Evolutionary conservation across 2,888 invertebrate genomes (phyloP).

Genomic region (Apomyelois bistriatella): DNA sequence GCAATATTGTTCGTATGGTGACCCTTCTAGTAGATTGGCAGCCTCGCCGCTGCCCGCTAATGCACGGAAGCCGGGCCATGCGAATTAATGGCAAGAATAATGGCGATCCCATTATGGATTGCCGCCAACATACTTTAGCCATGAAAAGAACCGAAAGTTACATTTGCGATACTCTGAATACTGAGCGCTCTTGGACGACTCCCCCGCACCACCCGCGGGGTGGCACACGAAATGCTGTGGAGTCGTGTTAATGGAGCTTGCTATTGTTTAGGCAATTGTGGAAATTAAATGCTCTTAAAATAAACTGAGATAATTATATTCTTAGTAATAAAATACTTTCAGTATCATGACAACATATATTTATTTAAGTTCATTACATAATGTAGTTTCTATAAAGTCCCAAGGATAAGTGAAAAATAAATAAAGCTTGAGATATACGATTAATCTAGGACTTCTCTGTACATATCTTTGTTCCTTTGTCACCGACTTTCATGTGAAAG

Average conservation of each 20-base stretch:
- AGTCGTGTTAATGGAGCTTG: slow-evolving; percentile 44
- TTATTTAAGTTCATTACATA: too few species aligned
- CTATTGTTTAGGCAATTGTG: slow-evolving; percentile 39
- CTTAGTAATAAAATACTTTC: slow-evolving; percentile 13
- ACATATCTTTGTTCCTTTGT: slow-evolving; percentile 53
- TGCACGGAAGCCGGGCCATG: slow-evolving; percentile 77
- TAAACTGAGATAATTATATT: slow-evolving; percentile 17
- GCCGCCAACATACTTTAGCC: slow-evolving; percentile 81
- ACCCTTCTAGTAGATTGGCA: slow-evolving; percentile 69
- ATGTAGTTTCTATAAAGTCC: too few species aligned
- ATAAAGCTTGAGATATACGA: background rate
- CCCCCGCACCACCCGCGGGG: slow-evolving; percentile 32
- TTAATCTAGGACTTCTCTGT: slow-evolving; percentile 35
- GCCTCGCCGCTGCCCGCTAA: slow-evolving; percentile 69
- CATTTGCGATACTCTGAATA: slow-evolving; percentile 81
- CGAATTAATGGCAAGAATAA: slow-evolving; percentile 81
- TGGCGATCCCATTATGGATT: slow-evolving; percentile 81
- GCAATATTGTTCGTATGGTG: slow-evolving; percentile 46
- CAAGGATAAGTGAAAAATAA: too few species aligned
- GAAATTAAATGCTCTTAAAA: slow-evolving; percentile 34
- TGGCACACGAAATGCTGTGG: slow-evolving; percentile 43
- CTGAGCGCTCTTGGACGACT: slow-evolving; percentile 68
- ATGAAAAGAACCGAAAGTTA: slow-evolving; percentile 81
- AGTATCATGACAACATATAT: background rate
- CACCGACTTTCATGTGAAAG: slow-evolving; percentile 70